Conservation (phyloP, 2,888 invertebrate species). For the Slavum lentiscoides region DNA sequence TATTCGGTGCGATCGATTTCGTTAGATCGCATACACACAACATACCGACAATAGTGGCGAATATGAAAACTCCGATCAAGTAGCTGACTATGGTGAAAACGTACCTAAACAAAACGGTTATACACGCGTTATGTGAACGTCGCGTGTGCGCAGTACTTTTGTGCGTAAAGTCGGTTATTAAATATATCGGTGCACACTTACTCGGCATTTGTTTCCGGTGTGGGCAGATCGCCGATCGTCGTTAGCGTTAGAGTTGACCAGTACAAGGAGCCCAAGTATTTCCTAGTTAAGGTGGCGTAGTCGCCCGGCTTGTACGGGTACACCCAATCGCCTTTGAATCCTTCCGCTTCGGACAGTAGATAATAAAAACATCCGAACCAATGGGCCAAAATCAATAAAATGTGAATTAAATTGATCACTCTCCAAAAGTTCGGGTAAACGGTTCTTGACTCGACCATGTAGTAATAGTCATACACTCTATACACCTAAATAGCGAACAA, state of each 20-base stretch:
- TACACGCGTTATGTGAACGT: background rate
- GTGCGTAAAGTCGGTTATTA: background rate
- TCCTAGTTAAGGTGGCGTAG: conserved; percentile 85
- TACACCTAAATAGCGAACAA: conserved; percentile 70
- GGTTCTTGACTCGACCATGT: conserved; percentile 93
- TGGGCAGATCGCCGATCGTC: conserved; percentile 93
- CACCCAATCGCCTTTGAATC: conserved; percentile 79
- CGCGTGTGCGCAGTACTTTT: background rate
- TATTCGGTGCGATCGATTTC: background rate
- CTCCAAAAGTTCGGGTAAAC: conserved; percentile 96
- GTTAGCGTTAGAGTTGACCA: conserved; percentile 96
- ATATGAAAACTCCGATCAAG: conserved; percentile 95
- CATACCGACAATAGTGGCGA: conserved; percentile 92
- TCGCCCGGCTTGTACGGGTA: conserved; percentile 85
- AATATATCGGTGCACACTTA: conserved; percentile 66
- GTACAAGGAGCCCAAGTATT: conserved; percentile 91
- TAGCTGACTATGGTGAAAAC: conserved; percentile 96
- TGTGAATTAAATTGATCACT: conserved; percentile 92
- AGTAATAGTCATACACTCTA: conserved; percentile 88
- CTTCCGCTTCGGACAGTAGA: conserved; percentile 87
- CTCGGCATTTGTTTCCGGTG: conserved; percentile 95
- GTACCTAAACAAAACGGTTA: conserved; percentile 70
- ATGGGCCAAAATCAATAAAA: conserved; percentile 89
- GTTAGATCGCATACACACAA: background rate
- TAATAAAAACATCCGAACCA: conserved; percentile 99